Percentiles rank a stretch among this genome's conserved stretches.
Evolutionary conservation across 2,113 vertebrate species (phyloP).

Genomic region (Tragelaphus imberbis): DNA sequence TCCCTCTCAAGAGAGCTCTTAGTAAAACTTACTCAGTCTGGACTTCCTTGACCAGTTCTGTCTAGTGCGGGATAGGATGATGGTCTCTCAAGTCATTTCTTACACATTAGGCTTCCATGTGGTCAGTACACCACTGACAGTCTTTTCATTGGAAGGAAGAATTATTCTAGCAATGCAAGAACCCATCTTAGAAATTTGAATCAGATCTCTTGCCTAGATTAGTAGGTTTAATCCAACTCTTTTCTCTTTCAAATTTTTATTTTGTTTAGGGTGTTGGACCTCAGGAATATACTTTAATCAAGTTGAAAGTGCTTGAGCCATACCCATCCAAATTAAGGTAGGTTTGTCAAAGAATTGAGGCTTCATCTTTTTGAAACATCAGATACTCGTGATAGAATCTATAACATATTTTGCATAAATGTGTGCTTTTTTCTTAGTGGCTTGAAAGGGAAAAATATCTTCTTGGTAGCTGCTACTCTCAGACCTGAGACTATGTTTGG

Average conservation of each 20-base stretch:
- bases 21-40: neutral
- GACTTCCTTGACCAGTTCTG: neutral
- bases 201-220: neutral
- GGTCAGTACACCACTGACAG: neutral
- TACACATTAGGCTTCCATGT: neutral
- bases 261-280: constrained; percentile 91
- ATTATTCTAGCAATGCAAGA: neutral
- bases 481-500: constrained; percentile 99
- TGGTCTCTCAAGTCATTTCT: neutral
- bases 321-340: constrained; percentile 93
- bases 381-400: neutral
- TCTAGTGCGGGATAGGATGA: neutral
- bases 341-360: constrained; percentile 33
- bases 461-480: constrained; percentile 95
- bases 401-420: neutral
- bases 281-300: constrained; percentile 96
- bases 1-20: neutral
- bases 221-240: neutral
- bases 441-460: constrained; percentile 91
- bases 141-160: neutral
- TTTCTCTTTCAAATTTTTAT: neutral
- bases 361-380: constrained; percentile 20
- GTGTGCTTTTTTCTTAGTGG: constrained; percentile 76
- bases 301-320: constrained; percentile 95
- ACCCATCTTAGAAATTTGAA: neutral